phyloP scores from a whole-genome alignment of 2,113 vertebrate species.

The Solea solea region DNA sequence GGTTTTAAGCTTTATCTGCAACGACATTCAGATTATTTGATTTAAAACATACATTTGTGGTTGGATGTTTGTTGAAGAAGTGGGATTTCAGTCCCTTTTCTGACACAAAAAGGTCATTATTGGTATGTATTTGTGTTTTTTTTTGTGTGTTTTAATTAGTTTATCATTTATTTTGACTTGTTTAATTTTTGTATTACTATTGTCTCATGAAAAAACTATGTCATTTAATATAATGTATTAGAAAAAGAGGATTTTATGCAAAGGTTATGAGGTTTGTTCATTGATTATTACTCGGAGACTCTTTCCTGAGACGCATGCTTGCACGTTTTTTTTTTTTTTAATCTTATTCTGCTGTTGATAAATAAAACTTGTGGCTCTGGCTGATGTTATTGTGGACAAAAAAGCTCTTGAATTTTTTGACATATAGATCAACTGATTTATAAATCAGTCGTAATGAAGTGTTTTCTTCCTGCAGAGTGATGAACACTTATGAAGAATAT shows the following conservation, averaged over 20 bases:
- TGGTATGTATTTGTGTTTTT: too few species aligned
- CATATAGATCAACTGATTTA: neutral
- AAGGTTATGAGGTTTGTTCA: too few species aligned
- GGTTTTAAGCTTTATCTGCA: neutral
- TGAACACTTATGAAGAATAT: conserved; percentile 77
- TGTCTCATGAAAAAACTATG: too few species aligned
- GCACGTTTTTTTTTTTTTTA: neutral
- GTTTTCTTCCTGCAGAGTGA: conserved; percentile 46
- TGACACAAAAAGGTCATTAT: neutral
- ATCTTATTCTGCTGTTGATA: neutral
- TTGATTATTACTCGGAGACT: too few species aligned
- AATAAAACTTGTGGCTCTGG: neutral
- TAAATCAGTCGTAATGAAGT: neutral
- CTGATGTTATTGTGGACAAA: neutral
- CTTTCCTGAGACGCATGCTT: too few species aligned
- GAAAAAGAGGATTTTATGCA: too few species aligned
- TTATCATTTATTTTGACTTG: too few species aligned
- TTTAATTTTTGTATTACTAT: too few species aligned
- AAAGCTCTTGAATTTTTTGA: neutral
- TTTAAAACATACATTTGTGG: neutral
- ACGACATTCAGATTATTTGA: neutral
- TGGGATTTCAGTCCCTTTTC: neutral
- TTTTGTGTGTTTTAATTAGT: too few species aligned
- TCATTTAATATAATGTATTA: too few species aligned
- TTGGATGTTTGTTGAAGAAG: neutral